Conservation (phyloP, 2,888 invertebrate species). For the Drosophila mettleri region DNA sequence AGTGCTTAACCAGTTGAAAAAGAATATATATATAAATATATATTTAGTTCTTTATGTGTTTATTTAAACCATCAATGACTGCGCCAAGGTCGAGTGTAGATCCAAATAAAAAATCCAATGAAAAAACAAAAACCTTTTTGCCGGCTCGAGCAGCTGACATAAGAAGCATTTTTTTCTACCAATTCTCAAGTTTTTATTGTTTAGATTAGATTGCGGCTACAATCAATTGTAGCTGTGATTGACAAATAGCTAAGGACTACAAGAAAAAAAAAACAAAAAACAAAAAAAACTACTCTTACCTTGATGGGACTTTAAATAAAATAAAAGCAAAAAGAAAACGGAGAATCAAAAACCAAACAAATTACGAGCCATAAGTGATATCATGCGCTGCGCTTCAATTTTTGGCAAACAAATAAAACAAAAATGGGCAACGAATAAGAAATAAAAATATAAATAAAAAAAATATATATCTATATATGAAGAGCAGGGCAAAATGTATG, state of each 20-base stretch:
- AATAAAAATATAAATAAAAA: constrained; percentile 19
- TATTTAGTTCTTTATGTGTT: constrained; percentile 4
- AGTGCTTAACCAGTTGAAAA: constrained; percentile 24
- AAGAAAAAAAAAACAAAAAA: no score
- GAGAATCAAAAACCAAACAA: constrained; percentile 49
- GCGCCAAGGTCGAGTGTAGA: constrained; percentile 34
- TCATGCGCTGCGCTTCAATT: constrained; percentile 62
- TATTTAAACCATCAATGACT: constrained; percentile 4
- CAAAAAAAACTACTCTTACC: constrained; percentile 7
- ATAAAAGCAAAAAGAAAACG: constrained; percentile 18
- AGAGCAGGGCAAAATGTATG: constrained; percentile 34
- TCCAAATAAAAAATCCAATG: neutral
- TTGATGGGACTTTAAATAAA: constrained; percentile 35
- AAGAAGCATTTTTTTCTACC: constrained; percentile 29
- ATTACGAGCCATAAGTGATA: constrained; percentile 67
- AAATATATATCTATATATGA: constrained; percentile 7
- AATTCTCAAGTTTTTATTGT: constrained; percentile 25
- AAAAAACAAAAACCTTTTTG: constrained; percentile 5
- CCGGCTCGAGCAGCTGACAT: constrained; percentile 36
- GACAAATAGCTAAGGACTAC: constrained; percentile 22
- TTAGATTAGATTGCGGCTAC: constrained; percentile 54
- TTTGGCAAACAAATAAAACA: constrained; percentile 64
- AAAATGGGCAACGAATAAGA: constrained; percentile 53
- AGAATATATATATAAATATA: neutral
- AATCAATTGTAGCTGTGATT: constrained; percentile 37